Evolutionary conservation across 2,113 vertebrate species (phyloP).

Genomic region (Gymnarchus niloticus): DNA sequence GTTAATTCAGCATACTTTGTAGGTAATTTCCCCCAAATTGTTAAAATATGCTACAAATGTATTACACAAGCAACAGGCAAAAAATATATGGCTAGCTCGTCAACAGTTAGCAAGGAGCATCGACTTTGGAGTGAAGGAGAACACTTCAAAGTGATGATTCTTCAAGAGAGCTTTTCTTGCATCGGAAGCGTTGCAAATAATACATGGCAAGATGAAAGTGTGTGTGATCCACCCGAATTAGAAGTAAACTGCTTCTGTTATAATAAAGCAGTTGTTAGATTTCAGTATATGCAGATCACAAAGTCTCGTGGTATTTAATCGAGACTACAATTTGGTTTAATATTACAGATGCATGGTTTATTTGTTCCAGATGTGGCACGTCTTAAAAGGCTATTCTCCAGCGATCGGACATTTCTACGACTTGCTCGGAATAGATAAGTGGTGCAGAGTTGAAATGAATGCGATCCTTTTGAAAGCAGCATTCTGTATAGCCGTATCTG

Average conservation of each 20-base stretch:
- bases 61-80: constrained; percentile 15
- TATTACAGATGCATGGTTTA: constrained; percentile 17
- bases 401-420: neutral
- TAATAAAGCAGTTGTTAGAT: neutral
- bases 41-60: neutral
- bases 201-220: constrained; percentile 1
- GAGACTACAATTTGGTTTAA: neutral
- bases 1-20: neutral
- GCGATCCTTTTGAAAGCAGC: neutral
- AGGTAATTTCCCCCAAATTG: neutral
- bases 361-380: neutral
- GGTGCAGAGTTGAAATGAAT: neutral
- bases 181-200: constrained; percentile 21
- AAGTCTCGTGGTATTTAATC: neutral
- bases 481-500: neutral
- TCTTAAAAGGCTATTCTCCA: constrained; percentile 1
- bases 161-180: constrained; percentile 27
- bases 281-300: constrained; percentile 12
- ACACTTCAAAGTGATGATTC: constrained; percentile 17
- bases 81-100: neutral
- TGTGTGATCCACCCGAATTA: neutral
- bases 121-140: constrained; percentile 14
- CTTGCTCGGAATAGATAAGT: neutral
- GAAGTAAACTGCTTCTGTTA: neutral
- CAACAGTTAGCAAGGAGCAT: neutral